Evolutionary conservation across 92 coral and sea anemone species (phyloP), one percentile per base, ranked within the genome.

Genomic region (Blastomussa wellsi): DNA sequence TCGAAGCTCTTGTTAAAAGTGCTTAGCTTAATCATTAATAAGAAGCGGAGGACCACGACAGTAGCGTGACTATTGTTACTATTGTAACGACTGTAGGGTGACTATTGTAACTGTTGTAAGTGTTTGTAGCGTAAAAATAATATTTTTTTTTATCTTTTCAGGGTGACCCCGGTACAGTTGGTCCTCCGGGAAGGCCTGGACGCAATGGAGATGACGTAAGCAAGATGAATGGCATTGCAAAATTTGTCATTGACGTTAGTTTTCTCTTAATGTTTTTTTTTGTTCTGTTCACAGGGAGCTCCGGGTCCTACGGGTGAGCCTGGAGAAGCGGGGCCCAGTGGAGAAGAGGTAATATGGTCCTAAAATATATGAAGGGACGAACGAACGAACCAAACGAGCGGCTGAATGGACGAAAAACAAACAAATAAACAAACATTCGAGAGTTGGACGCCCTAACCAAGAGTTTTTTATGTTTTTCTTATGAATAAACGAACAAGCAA

Each of bases 191-290:
- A 26, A 79, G 82, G 20, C 88, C 79, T 51, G 95, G 95, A 36
- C 86, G 93, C 13, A n/a, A 84, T 59, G 95, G 93, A 73, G 95
- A 89, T 74, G 90, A 82, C 64, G 95, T 93, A 77, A 84, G 89
- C 80, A 16, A 28, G 7, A 74, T 14, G 6, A 28, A 2, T 41
- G 24, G 7, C 1, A 49, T 41, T n/a, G 26, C 9, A n/a, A 60
- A n/a, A 33, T 12, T n/a, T 26, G 33, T 26, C 0, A 17, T 22
- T 35, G 24, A 15, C 35, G 38, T 33, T 47, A 20, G 2, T 31
- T 19, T 5, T 31, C 13, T n/a, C 13, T 35, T 3, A 10, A 32
- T 10, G 52, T 52, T 52, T 31, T 7, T 51, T 69, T 32, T 5
- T 35, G 1, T 81, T 9, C 11, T 33, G 19, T 3, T 39, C 16